Evolutionary conservation across 2,113 vertebrate species (phyloP), one percentile per base, ranked within the genome.

Genomic region (Caranx melampygus): DNA sequence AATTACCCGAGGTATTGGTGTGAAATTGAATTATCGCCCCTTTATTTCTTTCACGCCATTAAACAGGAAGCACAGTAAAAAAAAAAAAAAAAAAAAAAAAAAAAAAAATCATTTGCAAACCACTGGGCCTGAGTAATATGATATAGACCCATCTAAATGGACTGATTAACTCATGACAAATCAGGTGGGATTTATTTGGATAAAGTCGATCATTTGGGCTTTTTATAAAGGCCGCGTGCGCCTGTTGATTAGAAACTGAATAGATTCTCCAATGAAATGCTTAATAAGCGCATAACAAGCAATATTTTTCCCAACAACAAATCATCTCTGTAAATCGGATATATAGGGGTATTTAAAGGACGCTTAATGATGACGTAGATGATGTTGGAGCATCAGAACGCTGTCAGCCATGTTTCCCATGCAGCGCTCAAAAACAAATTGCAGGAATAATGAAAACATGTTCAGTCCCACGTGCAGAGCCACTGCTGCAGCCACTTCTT

Each of bases 281-380:
- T 87, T 91, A 94, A 94, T 92, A 91, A 87, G 92, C 93, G 88
- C 85, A 85, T 91, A 93, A 93, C 82, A 92, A 93, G 92, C 89
- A 82, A 83, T 87, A 70, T 64, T 79, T 87, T 47, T 26, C 26
- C 8, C 1, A 62, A 79, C 75, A 85, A 91, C 85, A 92, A 90
- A 91, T 93, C 88, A 91, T 82, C 5, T 35, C 33, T 51, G 5
- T 86, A 66, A 73, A 73, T 85, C 33, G 64, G 5, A 3, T 14
- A 4, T 42, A 49, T 8, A 5, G 33, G 61, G 34, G 26, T 42
- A 70, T 79, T 66, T 21, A 62, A 78, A 83, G 77, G 35, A 74
- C 1, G 71, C 67, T 75, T 60, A 79, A 80, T 72, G 73, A 86
- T 83, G 68, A 83, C 52, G n/a, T 64, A 71, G 88, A 92, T 79